phyloP scores from a whole-genome alignment of 2,113 vertebrate genomes.

The Callospermophilus lateralis region DNA sequence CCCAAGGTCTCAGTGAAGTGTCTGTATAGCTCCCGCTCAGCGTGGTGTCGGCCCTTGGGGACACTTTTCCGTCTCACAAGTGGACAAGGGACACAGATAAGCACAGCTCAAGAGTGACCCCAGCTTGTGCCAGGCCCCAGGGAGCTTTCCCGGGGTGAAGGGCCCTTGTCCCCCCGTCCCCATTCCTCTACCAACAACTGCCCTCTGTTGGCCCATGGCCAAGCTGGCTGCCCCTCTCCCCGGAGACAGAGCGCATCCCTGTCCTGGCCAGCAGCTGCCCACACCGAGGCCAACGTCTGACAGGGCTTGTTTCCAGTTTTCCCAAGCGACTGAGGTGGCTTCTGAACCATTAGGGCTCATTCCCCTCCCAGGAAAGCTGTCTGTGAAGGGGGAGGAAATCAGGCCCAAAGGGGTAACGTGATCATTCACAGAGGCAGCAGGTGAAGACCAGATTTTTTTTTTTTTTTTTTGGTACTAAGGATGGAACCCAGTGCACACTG shows the following conservation, averaged over 20 bases:
- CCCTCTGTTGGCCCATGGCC: neutral
- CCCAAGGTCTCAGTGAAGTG: neutral
- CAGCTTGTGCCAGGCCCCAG: neutral
- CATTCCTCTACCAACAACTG: neutral
- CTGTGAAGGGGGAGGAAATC: neutral
- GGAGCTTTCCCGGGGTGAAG: neutral
- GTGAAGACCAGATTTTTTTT: neutral
- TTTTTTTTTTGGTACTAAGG: too few relatives aligned
- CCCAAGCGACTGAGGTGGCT: neutral
- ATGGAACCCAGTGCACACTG: neutral
- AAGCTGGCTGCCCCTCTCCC: neutral
- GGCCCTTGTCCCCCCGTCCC: neutral
- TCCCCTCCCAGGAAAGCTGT: neutral
- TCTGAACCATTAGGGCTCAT: neutral
- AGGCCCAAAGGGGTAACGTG: neutral
- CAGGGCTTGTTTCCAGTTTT: neutral
- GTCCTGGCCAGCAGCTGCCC: neutral
- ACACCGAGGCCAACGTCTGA: too few relatives aligned
- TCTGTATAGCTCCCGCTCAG: fast-evolving
- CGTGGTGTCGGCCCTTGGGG: neutral
- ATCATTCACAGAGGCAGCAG: neutral
- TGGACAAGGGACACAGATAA: fast-evolving
- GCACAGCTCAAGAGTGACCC: neutral
- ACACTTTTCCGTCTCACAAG: neutral
- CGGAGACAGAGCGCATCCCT: neutral